A percentile compares a stretch with the other conserved stretches of the same genome.
phyloP scores from a whole-genome alignment of 2,113 vertebrate genomes.

The human region GRCh38 chr2:87531001-87531500 shows the following conservation, averaged over 20 bases:
- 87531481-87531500: not conserved
- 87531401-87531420: not conserved
- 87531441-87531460: not conserved
- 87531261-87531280: not conserved
- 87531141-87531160: not conserved
- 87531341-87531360: not conserved
- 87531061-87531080: not conserved
- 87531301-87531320: not conserved
- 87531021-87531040: rapidly evolving
- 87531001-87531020: not conserved
- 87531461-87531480: not conserved
- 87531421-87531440: no score
- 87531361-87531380: not conserved
- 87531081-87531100: not conserved
- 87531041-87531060: rapidly evolving
- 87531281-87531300: not conserved
- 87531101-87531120: not conserved
- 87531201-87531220: not conserved
- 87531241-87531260: not conserved
- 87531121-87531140: not conserved
- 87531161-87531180: not conserved
- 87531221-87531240: not conserved
- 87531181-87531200: not conserved
- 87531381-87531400: not conserved
- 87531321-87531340: not conserved